Evolutionary conservation across 2,888 invertebrate genomes (phyloP).

Genomic region (Himalopsyche japonica): DNA sequence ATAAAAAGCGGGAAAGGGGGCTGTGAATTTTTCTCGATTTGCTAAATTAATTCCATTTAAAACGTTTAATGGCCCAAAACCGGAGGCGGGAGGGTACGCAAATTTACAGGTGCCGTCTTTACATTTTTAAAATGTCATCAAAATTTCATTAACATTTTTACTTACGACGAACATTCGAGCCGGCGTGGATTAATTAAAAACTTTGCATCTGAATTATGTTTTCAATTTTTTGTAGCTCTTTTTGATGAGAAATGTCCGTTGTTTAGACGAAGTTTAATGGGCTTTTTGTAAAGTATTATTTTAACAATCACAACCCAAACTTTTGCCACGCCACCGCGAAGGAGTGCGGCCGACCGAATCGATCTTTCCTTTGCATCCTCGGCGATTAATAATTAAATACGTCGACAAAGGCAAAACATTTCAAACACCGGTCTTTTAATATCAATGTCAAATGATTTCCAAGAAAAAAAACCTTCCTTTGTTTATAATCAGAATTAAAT

Average conservation of each 20-base stretch:
- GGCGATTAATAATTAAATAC: too few relatives aligned
- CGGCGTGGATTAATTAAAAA: neutral
- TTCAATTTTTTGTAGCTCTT: neutral
- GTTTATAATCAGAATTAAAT: too few relatives aligned
- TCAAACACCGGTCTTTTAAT: too few relatives aligned
- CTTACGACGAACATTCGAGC: neutral
- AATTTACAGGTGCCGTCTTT: neutral
- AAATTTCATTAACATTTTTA: neutral
- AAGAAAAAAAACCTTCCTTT: too few relatives aligned
- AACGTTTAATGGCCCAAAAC: neutral
- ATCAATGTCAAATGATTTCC: too few relatives aligned
- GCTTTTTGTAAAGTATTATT: neutral
- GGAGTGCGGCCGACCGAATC: too few relatives aligned
- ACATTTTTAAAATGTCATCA: neutral
- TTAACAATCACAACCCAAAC: neutral
- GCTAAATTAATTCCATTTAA: neutral
- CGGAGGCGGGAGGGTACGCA: neutral
- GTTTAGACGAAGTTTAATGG: neutral
- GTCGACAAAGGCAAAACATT: too few relatives aligned
- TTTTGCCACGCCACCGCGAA: neutral
- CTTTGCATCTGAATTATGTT: neutral
- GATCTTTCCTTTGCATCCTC: too few relatives aligned
- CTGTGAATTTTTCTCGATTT: neutral
- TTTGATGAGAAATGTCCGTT: neutral
- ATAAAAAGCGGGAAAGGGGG: neutral